A percentile compares a stretch with the other conserved stretches of the same genome.
Conservation (phyloP, 2,888 invertebrate species). For the Leptothorax acervorum region DNA sequence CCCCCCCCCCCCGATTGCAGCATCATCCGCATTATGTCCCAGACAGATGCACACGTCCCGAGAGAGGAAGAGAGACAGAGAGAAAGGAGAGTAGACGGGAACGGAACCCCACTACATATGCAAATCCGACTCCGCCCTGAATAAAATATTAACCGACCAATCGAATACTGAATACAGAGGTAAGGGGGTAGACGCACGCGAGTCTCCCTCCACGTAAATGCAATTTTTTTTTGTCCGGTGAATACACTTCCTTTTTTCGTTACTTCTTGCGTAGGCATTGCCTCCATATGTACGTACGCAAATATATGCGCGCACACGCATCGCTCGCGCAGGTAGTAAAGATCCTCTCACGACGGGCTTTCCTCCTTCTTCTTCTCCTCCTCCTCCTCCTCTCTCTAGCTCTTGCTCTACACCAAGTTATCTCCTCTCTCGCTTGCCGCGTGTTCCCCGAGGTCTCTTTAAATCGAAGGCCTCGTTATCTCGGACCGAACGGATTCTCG, state of each 20-base stretch:
- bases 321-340: conserved; percentile 53
- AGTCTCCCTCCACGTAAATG: conserved; percentile 51
- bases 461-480: conserved; percentile 78
- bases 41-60: conserved; percentile 75
- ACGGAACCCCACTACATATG: conserved; percentile 78
- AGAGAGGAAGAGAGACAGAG: conserved; percentile 51
- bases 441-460: conserved; percentile 71
- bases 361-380: conserved; percentile 1
- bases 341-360: conserved; percentile 20
- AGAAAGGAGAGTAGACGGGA: conserved; percentile 22
- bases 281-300: conserved; percentile 47
- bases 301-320: conserved; percentile 52
- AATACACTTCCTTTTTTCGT: conserved; percentile 53
- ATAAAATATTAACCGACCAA: conserved; percentile 81
- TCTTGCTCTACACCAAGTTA: conserved; percentile 22
- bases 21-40: conserved; percentile 74
- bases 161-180: conserved; percentile 70
- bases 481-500: conserved; percentile 75
- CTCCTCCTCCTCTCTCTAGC: background rate
- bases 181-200: conserved; percentile 69
- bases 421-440: conserved; percentile 47
- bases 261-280: conserved; percentile 59
- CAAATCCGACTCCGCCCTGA: conserved; percentile 82
- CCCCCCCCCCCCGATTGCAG: conserved; percentile 46
- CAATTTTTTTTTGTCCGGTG: conserved; percentile 49